Evolutionary conservation across 2,888 invertebrate genomes (phyloP).

Genomic region (Teleiodes luculella): DNA sequence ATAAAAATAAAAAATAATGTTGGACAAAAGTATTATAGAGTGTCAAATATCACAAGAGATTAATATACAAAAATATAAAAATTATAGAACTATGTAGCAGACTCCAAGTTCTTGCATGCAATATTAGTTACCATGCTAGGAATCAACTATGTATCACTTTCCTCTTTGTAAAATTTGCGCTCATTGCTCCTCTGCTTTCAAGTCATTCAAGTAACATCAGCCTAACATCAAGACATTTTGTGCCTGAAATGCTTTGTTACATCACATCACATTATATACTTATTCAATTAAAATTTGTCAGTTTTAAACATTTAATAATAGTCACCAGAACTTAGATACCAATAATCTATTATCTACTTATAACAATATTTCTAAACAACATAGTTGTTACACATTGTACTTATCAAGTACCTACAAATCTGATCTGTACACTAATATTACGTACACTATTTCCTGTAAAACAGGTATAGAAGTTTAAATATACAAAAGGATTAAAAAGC

Average conservation of each 20-base stretch:
- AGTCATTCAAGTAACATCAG: background rate
- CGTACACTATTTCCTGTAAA: background rate
- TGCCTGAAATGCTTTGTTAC: slow-evolving; percentile 1
- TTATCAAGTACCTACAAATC: slow-evolving; percentile 61
- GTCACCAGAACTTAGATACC: background rate
- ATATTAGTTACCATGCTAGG: no score
- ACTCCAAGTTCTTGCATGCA: no score
- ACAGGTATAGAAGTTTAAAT: slow-evolving; percentile 1
- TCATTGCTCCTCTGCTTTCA: no score
- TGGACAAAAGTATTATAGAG: background rate
- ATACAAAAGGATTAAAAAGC: slow-evolving; percentile 28
- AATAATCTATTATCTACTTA: background rate
- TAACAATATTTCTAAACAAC: slow-evolving; percentile 50
- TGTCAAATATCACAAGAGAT: slow-evolving; percentile 6
- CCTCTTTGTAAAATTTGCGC: background rate
- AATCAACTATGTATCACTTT: no score
- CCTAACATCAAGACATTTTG: no score
- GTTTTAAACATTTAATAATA: slow-evolving; percentile 1
- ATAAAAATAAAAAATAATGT: background rate
- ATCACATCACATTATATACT: background rate
- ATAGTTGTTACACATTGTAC: slow-evolving; percentile 73
- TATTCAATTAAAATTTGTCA: background rate
- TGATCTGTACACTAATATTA: slow-evolving; percentile 16
- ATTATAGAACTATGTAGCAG: background rate
- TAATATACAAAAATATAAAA: slow-evolving; percentile 2